Base-by-base conservation (phyloP, 2,888 invertebrate species). In the Bimastos eiseni region DNA sequence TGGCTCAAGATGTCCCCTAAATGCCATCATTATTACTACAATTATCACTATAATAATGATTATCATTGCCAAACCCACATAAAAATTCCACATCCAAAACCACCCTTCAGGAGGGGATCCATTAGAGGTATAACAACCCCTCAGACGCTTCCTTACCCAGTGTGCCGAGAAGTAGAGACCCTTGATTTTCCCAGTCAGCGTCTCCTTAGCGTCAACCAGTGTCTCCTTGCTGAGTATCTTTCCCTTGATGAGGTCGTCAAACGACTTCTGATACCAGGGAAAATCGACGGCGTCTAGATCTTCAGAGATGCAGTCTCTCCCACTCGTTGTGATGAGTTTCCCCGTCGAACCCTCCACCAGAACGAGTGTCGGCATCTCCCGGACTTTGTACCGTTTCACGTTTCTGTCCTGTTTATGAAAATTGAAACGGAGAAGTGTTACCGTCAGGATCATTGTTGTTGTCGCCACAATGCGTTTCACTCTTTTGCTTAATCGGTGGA, bases 141-240 rank as follows among this genome's bases (percentile, higher is more conserved):
- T n/a, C n/a, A 90, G 13, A 13, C 6, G 5, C 36, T 6, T 37
- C 95, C 96, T 96, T 95, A 98, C 98, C 98, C 98, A 98, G 95
- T 97, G 97, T 36, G 98, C 98, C 91, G 97, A 97, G 95, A 98
- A 98, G 94, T 97, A 97, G 93, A 98, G 96, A 84, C 97, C 97
- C 93, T 97, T 96, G 90, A 97, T 96, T 96, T 96, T 93, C 93
- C 96, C 96, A 33, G 93, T 93, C 89, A 95, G 92, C 3, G 92
- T 93, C 34, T 94, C 93, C 15, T 37, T 44, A 21, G 90, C 83
- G n/a, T 90, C 89, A 93, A 95, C 93, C 95, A 95, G 91, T 95
- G 95, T 91, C 93, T 92, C 91, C 92, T 92, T 91, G 34, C 88
- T 90, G 17, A 91, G 6, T 37, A 92, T 89, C 83, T 90, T 44